Percentiles rank a stretch among this genome's conserved stretches.
Conservation (phyloP, 2,888 invertebrate genomes). For the Colostygia pectinataria region DNA sequence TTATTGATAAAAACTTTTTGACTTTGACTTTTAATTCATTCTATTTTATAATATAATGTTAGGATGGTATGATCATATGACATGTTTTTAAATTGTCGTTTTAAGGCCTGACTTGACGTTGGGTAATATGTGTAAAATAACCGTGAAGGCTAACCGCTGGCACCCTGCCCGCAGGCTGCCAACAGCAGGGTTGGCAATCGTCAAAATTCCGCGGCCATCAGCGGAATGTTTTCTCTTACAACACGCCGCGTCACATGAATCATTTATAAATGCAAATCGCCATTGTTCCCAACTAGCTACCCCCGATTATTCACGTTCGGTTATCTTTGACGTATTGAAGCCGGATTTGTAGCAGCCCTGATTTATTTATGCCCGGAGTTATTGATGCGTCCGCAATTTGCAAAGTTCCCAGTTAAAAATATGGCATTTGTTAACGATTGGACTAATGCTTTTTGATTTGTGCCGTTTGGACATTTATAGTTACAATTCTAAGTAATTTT, state of each 20-base stretch:
- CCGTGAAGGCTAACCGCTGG: neutral
- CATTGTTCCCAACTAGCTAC: slow-evolving; percentile 58
- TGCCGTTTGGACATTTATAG: neutral
- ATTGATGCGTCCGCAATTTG: slow-evolving; percentile 36
- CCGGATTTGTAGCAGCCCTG: slow-evolving; percentile 38
- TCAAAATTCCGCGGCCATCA: slow-evolving; percentile 52
- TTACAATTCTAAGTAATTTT: neutral
- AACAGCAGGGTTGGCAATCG: slow-evolving; percentile 50
- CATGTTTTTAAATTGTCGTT: no score
- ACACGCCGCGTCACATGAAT: slow-evolving; percentile 63
- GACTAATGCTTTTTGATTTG: neutral
- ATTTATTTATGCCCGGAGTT: slow-evolving; percentile 39
- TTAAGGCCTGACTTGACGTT: no score
- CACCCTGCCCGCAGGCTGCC: neutral
- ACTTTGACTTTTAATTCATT: no score
- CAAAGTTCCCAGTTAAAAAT: slow-evolving; percentile 29
- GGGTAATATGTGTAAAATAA: no score
- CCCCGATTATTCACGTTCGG: slow-evolving; percentile 67
- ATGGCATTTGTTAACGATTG: slow-evolving; percentile 25
- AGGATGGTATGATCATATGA: no score
- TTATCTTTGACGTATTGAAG: slow-evolving; percentile 66
- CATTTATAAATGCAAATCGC: slow-evolving; percentile 74
- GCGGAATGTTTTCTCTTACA: slow-evolving; percentile 60
- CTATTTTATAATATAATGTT: no score
- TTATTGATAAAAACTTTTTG: no score